Percentiles rank a stretch among this genome's conserved stretches.
These are phyloP conservation scores for Lacerta bilineata DNA, from an alignment of 2,797 vertebrate genomes.

Conservation along the genomic window DNA sequence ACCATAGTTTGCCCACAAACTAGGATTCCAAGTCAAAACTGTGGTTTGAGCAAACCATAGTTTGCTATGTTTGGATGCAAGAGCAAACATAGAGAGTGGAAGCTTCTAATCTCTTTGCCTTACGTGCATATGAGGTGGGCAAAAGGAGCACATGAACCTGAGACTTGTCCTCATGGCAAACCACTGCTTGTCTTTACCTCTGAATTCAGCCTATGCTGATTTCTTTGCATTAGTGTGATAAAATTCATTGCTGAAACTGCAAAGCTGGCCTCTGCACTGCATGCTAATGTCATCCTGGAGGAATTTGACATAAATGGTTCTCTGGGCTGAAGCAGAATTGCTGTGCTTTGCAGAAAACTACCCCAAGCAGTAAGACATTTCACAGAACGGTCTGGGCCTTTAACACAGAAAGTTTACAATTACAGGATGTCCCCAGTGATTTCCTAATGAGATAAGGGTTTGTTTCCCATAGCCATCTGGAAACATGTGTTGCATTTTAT, in stretches of 20 bases:
- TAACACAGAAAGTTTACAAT: conserved; percentile 36
- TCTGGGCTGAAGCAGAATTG: neutral
- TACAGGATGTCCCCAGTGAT: neutral
- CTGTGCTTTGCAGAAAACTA: neutral
- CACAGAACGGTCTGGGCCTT: neutral
- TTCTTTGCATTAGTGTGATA: neutral
- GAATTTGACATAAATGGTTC: neutral
- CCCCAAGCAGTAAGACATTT: conserved; percentile 14
- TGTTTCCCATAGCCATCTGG: conserved; percentile 32
- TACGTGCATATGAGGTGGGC: neutral
- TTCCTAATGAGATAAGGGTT: conserved; percentile 26
- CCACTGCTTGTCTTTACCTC: neutral
- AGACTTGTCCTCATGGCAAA: neutral
- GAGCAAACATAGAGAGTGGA: neutral
- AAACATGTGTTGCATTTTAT: conserved; percentile 21
- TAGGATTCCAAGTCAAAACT: neutral
- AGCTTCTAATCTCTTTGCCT: neutral
- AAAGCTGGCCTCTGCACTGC: neutral
- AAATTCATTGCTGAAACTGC: neutral
- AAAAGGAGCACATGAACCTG: neutral
- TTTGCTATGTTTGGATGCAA: neutral
- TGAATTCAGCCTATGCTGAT: too few species aligned
- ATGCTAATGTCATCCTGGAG: neutral
- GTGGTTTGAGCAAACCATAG: neutral
- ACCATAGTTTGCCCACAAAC: neutral